Percentiles rank a stretch among this genome's conserved stretches.
Evolutionary conservation across 2,113 vertebrate species (phyloP).

Genomic region (Cryptomyrus ogoouensis): DNA sequence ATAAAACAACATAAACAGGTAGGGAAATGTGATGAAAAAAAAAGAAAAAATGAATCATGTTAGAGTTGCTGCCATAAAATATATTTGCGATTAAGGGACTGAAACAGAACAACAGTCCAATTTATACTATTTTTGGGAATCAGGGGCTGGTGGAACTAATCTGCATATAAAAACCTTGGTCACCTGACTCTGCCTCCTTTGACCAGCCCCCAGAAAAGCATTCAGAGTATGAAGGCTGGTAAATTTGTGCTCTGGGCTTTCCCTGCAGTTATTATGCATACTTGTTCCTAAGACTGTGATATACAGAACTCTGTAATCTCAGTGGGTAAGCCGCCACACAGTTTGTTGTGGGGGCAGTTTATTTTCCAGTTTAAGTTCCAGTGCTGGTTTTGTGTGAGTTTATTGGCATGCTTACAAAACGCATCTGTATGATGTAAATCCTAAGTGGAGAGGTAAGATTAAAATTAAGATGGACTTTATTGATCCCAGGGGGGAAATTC

Average conservation of each 20-base stretch:
- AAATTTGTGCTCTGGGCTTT: neutral
- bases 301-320: neutral
- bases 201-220: neutral
- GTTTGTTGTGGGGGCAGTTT: neutral
- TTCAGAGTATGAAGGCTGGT: neutral
- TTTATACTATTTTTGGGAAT: conserved; percentile 7
- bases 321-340: neutral
- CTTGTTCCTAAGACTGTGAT: neutral
- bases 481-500: neutral
- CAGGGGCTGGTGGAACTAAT: neutral
- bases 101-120: neutral
- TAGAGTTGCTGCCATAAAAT: neutral
- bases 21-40: neutral
- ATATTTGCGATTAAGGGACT: neutral
- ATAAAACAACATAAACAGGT: neutral
- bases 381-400: neutral
- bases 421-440: neutral
- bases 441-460: neutral
- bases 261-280: neutral
- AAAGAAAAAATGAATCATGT: neutral
- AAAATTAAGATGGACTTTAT: neutral
- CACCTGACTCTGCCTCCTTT: neutral
- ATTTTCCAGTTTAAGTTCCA: neutral
- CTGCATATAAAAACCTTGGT: neutral
- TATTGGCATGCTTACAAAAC: neutral